Conservation (phyloP, 2,113 vertebrate genomes). For the Paramormyrops kingsleyae region DNA sequence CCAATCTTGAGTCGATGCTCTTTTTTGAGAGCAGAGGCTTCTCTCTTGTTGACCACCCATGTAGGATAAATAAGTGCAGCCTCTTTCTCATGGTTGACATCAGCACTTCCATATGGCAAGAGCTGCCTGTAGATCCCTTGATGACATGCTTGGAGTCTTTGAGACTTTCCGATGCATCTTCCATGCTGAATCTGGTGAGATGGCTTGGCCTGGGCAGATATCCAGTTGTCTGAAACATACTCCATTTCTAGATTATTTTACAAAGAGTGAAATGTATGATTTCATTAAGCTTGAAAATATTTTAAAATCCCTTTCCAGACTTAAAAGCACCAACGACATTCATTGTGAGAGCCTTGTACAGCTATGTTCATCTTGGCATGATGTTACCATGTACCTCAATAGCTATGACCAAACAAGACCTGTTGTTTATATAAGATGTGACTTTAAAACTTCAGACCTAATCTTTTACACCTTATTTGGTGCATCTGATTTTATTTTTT, state of each 20-base stretch:
- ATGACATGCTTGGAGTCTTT: background rate
- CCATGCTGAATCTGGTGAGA: background rate
- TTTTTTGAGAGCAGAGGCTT: background rate
- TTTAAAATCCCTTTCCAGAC: background rate
- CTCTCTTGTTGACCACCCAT: background rate
- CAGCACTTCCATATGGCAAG: background rate
- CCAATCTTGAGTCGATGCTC: background rate
- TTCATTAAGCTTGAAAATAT: background rate
- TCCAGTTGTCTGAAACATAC: background rate
- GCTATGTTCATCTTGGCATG: background rate
- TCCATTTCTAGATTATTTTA: background rate
- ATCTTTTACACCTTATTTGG: background rate
- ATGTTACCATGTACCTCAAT: background rate
- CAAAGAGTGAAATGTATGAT: background rate
- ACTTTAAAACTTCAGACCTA: background rate
- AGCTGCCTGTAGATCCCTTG: background rate
- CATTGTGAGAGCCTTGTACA: background rate
- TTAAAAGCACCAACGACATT: background rate
- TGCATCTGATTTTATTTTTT: background rate
- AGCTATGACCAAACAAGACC: background rate
- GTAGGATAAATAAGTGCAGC: background rate
- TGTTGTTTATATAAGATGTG: background rate
- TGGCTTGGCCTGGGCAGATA: background rate
- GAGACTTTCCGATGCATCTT: background rate
- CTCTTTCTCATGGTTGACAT: background rate